Conservation (phyloP, 2,797 vertebrate species). For the Enteromius trimaculatus region DNA sequence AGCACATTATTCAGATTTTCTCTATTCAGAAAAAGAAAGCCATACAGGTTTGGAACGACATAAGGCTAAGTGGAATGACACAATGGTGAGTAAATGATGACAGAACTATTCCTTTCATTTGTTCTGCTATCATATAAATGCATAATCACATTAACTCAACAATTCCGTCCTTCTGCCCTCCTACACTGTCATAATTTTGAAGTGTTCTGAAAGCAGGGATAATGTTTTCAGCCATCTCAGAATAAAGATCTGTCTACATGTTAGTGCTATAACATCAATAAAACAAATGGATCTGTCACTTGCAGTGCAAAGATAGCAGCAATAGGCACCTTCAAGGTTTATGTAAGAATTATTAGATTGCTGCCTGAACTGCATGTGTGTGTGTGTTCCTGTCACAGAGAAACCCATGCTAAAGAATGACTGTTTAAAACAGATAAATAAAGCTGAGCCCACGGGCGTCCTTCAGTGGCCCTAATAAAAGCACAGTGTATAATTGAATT, state of each 20-base stretch:
- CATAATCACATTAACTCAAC: conserved; percentile 16
- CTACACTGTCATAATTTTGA: conserved; percentile 24
- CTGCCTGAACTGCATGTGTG: neutral
- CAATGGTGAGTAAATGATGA: conserved; percentile 1
- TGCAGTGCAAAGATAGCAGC: neutral
- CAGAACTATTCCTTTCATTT: conserved; percentile 38
- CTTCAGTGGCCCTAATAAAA: conserved; percentile 5
- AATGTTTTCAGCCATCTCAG: conserved; percentile 29
- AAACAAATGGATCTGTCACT: conserved; percentile 44
- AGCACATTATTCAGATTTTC: neutral
- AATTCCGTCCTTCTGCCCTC: conserved; percentile 23
- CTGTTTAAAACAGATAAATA: conserved; percentile 11
- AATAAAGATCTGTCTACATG: conserved; percentile 33
- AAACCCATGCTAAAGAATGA: neutral
- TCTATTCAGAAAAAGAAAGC: conserved; percentile 7
- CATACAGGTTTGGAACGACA: neutral
- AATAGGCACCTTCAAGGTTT: conserved; percentile 10
- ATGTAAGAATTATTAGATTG: conserved; percentile 36
- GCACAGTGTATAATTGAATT: conserved; percentile 19
- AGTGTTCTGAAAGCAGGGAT: conserved; percentile 6
- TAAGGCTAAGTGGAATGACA: neutral
- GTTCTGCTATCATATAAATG: neutral
- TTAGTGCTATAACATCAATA: conserved; percentile 50
- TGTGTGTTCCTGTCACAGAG: conserved; percentile 18
- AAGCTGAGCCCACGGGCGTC: neutral